phyloP scores from a whole-genome alignment of 2,888 invertebrate genomes.

The Drosophila quinaria region DNA sequence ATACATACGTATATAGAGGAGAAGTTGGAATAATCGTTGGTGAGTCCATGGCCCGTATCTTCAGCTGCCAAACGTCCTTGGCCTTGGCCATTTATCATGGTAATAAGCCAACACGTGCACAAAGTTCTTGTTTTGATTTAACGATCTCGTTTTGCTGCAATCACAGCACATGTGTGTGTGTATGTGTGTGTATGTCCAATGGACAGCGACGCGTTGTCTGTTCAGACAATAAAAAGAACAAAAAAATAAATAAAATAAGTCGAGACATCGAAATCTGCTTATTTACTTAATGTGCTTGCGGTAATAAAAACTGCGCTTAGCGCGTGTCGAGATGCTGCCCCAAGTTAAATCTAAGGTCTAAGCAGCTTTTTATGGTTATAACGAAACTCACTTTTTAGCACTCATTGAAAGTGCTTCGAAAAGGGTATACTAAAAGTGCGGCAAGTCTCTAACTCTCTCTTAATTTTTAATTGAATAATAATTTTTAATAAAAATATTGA shows the following conservation, averaged over 20 bases:
- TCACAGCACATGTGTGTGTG: conserved; percentile 29
- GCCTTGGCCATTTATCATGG: conserved; percentile 72
- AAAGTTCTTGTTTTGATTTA: conserved; percentile 70
- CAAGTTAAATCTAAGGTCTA: conserved; percentile 58
- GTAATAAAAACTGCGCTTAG: conserved; percentile 54
- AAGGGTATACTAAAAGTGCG: background rate
- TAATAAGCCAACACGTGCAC: conserved; percentile 62
- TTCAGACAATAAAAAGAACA: conserved; percentile 49
- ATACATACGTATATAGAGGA: background rate
- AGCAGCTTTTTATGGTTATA: conserved; percentile 72
- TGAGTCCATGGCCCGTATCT: background rate
- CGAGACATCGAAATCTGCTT: conserved; percentile 56
- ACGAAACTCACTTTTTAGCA: conserved; percentile 28
- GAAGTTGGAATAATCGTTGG: background rate
- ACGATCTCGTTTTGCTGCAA: conserved; percentile 71
- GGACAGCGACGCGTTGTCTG: conserved; percentile 41
- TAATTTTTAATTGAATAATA: too few relatives aligned
- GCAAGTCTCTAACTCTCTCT: background rate
- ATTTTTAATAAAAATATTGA: background rate
- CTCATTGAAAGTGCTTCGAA: background rate
- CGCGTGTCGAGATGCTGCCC: conserved; percentile 29
- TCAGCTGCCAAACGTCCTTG: conserved; percentile 43
- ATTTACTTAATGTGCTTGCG: conserved; percentile 54
- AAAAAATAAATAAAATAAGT: conserved; percentile 25
- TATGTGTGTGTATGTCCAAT: conserved; percentile 19